Evolutionary conservation across 2,888 invertebrate species (phyloP).

Genomic region (Pyralis farinalis): DNA sequence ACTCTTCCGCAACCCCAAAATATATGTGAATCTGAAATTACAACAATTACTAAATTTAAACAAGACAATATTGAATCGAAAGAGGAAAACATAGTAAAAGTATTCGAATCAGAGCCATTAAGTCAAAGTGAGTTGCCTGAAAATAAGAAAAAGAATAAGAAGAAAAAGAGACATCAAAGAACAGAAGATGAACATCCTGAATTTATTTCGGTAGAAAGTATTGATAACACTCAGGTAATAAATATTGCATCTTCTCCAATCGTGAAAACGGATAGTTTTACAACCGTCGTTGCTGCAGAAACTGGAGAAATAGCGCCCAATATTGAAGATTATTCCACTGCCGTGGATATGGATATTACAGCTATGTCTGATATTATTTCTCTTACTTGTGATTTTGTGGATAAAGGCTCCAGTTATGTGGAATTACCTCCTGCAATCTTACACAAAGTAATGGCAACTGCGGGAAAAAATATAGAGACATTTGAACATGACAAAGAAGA

Average conservation of each 20-base stretch:
- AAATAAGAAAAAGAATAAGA: constrained; percentile 51
- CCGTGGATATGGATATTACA: no score
- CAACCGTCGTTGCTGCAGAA: no score
- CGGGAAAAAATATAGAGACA: no score
- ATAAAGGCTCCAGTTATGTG: no score
- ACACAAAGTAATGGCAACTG: no score
- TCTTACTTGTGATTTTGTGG: no score
- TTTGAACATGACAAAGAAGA: constrained; percentile 15
- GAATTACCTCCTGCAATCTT: no score
- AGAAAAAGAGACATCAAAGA: constrained; percentile 57
- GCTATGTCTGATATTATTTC: not conserved
- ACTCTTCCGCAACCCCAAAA: constrained; percentile 5
- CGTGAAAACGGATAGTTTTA: not conserved
- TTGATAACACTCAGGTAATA: constrained; percentile 27
- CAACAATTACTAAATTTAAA: not conserved
- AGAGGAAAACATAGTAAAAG: no score
- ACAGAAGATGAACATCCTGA: constrained; percentile 13
- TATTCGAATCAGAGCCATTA: constrained; percentile 16
- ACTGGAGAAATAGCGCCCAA: not conserved
- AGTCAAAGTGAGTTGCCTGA: constrained; percentile 23
- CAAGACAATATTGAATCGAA: constrained; percentile 21
- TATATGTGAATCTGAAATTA: constrained; percentile 13
- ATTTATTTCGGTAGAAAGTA: constrained; percentile 25
- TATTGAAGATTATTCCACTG: not conserved
- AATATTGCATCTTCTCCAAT: constrained; percentile 7